Evolutionary conservation across 2,888 invertebrate species (phyloP), one percentile per base, ranked within the genome.

Genomic region (Hyles lineata): DNA sequence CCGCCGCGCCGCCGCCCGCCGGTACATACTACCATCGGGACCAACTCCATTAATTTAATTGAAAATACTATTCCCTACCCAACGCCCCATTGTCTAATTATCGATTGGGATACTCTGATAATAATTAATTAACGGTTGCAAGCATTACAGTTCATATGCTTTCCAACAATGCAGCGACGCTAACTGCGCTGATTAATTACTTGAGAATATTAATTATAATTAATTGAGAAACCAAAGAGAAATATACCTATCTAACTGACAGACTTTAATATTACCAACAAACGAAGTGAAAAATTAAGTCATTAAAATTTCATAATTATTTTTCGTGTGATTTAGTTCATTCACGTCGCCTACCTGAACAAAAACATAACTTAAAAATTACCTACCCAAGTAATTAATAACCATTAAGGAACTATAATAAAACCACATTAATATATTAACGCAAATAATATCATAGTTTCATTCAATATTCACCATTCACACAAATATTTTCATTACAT

Each of bases 41-140:
- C 81, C 76, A 77, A 79, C 83, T 87, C 89, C 88, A 92, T 91
- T 91, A 89, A 88, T 89, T 83, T 89, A 91, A 92, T 91, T 89
- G 87, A 89, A 87, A 90, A 75, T 75, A 74, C 74, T 71, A 74
- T 67, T 67, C 58, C 21, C 17, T 67, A 63, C 7, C 58, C 63
- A 72, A 17, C 35, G 35, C 58, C 43, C 58, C 58, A 67, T 55
- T 55, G 61, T 55, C 15, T 23, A 4, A 43, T 67, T 17, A 11
- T 43, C 1, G 35, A 50, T 63, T 67, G 67, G 50, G 25, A 67
- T 23, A 9, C 9, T 62, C 32, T 21, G 43, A 17, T n/a, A 55
- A 19, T 67, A 50, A 67, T 50, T 50, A 50, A 67, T 67, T 23
- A 67, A 15, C n/a, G 17, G 6, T n/a, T 55, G 7, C n/a, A 19